A percentile compares a stretch with the other conserved stretches of the same genome.
phyloP scores from a whole-genome alignment of 2,797 vertebrate genomes.

The Clarias pachynema region DNA sequence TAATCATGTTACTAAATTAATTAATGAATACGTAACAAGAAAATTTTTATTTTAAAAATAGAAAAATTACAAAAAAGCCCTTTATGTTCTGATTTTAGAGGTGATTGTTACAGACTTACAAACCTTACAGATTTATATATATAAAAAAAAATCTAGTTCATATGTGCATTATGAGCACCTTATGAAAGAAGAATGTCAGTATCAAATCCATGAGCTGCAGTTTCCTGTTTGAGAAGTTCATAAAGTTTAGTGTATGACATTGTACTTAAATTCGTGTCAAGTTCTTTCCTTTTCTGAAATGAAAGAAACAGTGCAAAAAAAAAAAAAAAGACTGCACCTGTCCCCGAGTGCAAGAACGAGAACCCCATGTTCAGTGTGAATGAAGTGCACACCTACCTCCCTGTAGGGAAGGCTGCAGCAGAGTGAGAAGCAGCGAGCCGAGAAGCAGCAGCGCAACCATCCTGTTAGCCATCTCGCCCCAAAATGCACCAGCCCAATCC shows the following conservation, averaged over 20 bases:
- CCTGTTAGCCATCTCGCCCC: constrained; percentile 90
- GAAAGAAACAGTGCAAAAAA: constrained; percentile 6
- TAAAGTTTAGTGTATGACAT: constrained; percentile 6
- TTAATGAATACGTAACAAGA: not conserved
- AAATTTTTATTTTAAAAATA: not conserved
- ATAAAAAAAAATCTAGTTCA: not conserved
- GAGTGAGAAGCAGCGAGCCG: constrained; percentile 81
- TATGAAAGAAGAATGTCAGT: constrained; percentile 7
- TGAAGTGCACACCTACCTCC: constrained; percentile 84
- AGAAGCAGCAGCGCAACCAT: constrained; percentile 80
- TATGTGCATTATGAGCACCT: not conserved
- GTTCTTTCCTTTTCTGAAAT: not conserved
- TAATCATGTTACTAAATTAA: not conserved
- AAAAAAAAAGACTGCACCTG: constrained; percentile 61
- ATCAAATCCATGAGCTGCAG: not conserved
- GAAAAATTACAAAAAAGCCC: not conserved
- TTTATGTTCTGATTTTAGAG: not conserved
- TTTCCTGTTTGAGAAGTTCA: not conserved
- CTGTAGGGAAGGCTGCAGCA: constrained; percentile 84
- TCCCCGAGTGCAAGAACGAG: constrained; percentile 46
- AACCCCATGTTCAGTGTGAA: constrained; percentile 26
- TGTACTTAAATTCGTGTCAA: not conserved
- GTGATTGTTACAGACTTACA: not conserved
- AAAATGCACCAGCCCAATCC: constrained; percentile 85
- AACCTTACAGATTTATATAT: not conserved